Evolutionary conservation across 2,888 invertebrate species (phyloP).

Genomic region (Parasteatoda lunata): DNA sequence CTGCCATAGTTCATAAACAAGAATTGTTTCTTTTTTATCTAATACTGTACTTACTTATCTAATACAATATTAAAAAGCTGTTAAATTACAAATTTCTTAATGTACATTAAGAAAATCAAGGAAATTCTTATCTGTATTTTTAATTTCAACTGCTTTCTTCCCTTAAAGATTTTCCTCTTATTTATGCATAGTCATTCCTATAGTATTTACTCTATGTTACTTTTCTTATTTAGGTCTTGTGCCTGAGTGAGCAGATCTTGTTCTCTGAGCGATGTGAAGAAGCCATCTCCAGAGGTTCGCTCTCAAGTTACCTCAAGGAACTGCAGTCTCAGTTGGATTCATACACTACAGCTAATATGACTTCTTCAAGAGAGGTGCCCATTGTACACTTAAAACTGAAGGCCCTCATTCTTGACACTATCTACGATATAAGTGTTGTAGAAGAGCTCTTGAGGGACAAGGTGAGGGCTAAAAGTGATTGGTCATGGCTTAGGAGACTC

Average conservation of each 20-base stretch:
- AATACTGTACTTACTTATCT: no score
- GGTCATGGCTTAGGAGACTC: conserved; percentile 97
- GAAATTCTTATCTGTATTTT: no score
- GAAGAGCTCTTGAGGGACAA: conserved; percentile 82
- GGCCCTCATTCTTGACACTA: conserved; percentile 92
- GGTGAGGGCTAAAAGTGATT: conserved; percentile 82
- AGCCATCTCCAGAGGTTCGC: conserved; percentile 81
- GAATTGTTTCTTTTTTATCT: no score
- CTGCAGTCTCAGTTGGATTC: conserved; percentile 75
- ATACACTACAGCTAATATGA: conserved; percentile 75
- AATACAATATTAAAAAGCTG: no score
- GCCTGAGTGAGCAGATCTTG: conserved; percentile 86
- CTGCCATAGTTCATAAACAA: no score
- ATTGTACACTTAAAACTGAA: conserved; percentile 84
- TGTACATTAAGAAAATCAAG: no score
- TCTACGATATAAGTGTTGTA: conserved; percentile 90
- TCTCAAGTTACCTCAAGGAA: conserved; percentile 72
- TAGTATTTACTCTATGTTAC: not conserved
- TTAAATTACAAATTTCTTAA: no score
- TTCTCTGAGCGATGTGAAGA: conserved; percentile 90
- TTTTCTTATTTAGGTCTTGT: conserved; percentile 79
- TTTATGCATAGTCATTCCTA: no score
- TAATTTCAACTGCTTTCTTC: no score
- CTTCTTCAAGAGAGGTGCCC: conserved; percentile 70
- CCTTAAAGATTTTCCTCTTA: no score